Evolutionary conservation across 2,797 vertebrate species (phyloP).

Genomic region (Notamacropus eugenii): DNA sequence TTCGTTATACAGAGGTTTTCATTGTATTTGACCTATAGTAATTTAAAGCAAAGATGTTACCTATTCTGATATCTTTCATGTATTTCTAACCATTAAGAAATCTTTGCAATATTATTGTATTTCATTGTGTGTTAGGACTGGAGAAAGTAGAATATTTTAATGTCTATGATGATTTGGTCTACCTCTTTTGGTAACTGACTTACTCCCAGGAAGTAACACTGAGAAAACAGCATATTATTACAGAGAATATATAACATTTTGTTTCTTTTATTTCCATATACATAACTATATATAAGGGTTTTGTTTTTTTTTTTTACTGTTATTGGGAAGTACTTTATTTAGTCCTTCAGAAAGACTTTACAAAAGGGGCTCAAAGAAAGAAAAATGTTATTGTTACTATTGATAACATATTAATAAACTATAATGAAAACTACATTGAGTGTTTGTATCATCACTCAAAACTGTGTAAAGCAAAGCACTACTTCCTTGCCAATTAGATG

Average conservation of each 20-base stretch:
- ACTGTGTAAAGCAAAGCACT: background rate
- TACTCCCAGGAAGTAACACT: background rate
- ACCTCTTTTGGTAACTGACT: background rate
- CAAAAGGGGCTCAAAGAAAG: background rate
- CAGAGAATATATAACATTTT: background rate
- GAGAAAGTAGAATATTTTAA: background rate
- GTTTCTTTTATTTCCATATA: background rate
- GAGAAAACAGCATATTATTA: background rate
- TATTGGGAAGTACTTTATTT: background rate
- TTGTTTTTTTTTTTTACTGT: background rate
- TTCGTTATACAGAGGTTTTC: background rate
- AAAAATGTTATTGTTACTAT: background rate
- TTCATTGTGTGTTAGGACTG: background rate
- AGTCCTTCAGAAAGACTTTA: background rate
- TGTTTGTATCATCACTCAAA: background rate
- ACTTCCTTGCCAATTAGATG: background rate
- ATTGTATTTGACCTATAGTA: background rate
- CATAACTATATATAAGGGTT: background rate
- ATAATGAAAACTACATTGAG: background rate
- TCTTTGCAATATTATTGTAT: background rate
- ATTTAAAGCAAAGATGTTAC: background rate
- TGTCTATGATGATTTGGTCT: background rate
- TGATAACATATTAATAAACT: background rate
- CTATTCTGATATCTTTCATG: background rate
- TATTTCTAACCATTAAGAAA: background rate